A percentile compares a stretch with the other conserved stretches of the same genome.
Conservation (phyloP, 1,140 invertebrate species). For the Hypsibius dujardini region DNA sequence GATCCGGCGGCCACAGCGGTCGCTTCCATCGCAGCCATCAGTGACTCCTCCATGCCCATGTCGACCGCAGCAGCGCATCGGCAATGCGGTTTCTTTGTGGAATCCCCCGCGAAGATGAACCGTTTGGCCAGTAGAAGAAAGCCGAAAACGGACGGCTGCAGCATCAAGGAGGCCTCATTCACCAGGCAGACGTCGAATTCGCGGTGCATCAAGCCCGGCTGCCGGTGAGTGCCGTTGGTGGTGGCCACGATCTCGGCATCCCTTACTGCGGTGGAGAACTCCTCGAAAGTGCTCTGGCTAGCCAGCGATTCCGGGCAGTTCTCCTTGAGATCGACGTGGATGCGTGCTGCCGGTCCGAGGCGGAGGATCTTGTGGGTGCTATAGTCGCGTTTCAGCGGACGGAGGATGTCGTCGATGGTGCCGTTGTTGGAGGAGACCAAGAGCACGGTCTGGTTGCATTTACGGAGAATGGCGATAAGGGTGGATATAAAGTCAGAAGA, state of each 20-base stretch:
- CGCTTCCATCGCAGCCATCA: background rate
- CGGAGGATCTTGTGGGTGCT: background rate
- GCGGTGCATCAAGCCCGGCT: background rate
- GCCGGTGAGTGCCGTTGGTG: conserved; percentile 4
- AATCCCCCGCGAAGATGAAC: background rate
- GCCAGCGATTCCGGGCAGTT: background rate
- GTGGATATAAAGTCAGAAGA: background rate
- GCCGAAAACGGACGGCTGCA: conserved; percentile 1
- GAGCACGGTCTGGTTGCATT: background rate
- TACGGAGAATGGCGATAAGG: background rate
- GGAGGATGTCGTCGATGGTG: background rate
- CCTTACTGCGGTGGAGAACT: background rate
- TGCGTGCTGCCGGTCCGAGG: background rate
- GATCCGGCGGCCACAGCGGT: background rate
- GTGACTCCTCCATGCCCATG: background rate
- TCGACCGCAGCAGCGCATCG: background rate
- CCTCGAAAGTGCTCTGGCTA: background rate
- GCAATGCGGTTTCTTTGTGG: background rate
- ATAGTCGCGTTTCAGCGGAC: background rate
- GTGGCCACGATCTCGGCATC: background rate
- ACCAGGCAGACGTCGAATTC: conserved; percentile 4
- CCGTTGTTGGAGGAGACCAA: background rate
- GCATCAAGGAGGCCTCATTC: conserved; percentile 1
- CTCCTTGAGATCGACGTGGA: background rate
- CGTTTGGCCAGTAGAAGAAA: background rate